Evolutionary conservation across 2,113 vertebrate genomes (phyloP), one percentile per base, ranked within the genome.

Genomic region (Cynopterus brachyotis): DNA sequence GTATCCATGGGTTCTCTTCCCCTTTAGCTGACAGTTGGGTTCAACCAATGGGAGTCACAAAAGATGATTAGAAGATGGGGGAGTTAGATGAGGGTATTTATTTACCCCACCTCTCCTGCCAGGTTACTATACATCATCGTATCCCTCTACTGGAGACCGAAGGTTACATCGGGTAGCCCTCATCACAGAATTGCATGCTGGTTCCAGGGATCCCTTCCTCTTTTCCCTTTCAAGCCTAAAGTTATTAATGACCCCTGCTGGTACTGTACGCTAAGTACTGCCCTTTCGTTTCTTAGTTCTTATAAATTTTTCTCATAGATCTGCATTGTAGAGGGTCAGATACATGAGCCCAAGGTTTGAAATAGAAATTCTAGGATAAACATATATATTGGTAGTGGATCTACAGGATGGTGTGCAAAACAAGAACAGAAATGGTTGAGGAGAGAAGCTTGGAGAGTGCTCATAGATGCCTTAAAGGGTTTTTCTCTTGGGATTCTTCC

Each of bases 351-450:
- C 55, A 16, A 85, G 42, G 16, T 10, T 79, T n/a, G 64, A 28
- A 66, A 78, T 17, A 76, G 57, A 94, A 59, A 28, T 79, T 73
- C 19, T 64, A 64, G 22, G 10, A 66, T 40, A 20, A 83, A 89
- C 75, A 30, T 53, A 53, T 19, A 87, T n/a, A 32, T 72, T 16
- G n/a, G 22, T 30, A 42, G 6, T 5, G 85, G 42, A 75, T 26
- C 17, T 37, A 67, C n/a, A 75, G 24, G 11, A 9, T 30, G 5
- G 11, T 91, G 4, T 72, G 6, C 37, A 81, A 35, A 91, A 72
- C 9, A 70, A 64, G 37, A 75, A 75, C 24, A 20, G 45, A 47
- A 55, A 67, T 40, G 40, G 19, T 69, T 35, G 3, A 85, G 35
- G 30, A 89, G 64, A 40, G 66, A 84, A 42, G 7, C 6, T 69